phyloP scores from a whole-genome alignment of 1,140 invertebrate species.

The Cheumatopsyche charites region DNA sequence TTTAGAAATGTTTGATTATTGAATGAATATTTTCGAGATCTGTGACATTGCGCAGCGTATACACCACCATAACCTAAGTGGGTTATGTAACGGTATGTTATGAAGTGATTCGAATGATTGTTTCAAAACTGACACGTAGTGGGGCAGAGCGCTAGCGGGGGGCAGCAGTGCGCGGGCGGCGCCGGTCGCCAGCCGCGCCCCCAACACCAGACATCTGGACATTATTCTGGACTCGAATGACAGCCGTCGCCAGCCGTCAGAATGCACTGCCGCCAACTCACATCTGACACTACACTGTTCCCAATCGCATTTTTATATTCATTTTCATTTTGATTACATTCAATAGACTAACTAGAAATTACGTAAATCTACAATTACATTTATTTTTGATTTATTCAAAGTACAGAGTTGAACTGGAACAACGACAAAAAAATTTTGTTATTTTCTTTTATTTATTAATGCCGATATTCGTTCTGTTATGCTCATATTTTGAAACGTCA shows the following conservation, averaged over 20 bases:
- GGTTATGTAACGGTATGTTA: slow-evolving; percentile 1
- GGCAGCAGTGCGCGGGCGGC: neutral
- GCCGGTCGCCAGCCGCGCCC: neutral
- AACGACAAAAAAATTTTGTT: too few species aligned
- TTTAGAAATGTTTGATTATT: too few species aligned
- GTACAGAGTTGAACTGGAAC: too few species aligned
- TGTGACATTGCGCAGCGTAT: neutral
- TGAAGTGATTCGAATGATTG: neutral
- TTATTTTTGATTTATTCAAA: too few species aligned
- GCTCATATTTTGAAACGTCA: neutral
- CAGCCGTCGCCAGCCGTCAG: neutral
- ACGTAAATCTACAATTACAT: too few species aligned
- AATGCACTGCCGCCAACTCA: neutral
- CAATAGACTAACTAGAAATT: too few species aligned
- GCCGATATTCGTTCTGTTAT: too few species aligned
- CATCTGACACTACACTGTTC: too few species aligned
- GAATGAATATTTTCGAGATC: neutral
- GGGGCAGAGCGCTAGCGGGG: neutral
- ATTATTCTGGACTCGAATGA: neutral
- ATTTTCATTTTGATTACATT: too few species aligned
- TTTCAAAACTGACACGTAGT: neutral
- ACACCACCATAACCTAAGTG: neutral
- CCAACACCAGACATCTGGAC: neutral
- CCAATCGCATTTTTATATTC: too few species aligned
- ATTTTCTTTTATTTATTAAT: neutral